A percentile compares a stretch with the other conserved stretches of the same genome.
phyloP scores from a whole-genome alignment of 2,113 vertebrate genomes.

The Onychostruthus taczanowskii region DNA sequence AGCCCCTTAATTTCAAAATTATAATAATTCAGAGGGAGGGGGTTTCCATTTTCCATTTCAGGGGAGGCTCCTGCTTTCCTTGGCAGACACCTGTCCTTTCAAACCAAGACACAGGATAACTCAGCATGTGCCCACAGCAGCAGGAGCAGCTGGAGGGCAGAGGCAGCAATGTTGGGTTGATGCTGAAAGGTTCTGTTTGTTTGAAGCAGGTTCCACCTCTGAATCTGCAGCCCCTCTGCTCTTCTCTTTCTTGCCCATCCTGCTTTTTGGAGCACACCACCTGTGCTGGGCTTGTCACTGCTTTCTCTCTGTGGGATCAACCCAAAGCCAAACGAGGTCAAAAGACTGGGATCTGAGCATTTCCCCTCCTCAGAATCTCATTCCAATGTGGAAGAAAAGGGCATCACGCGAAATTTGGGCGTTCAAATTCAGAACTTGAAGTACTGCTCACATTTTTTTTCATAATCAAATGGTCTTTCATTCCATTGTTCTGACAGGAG shows the following conservation, averaged over 20 bases:
- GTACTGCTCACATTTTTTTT: not conserved
- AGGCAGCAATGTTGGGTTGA: not conserved
- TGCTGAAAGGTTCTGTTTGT: not conserved
- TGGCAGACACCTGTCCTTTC: not conserved
- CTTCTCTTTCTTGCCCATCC: not conserved
- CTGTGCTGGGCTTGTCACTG: not conserved
- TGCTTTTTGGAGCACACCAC: not conserved
- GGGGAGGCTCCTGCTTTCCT: not conserved
- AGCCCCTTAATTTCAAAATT: not conserved
- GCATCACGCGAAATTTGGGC: fast-evolving
- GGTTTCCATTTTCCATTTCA: not conserved
- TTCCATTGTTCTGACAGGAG: not conserved
- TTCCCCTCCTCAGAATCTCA: fast-evolving
- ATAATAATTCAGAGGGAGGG: no score
- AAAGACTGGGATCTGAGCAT: not conserved
- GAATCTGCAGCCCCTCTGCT: not conserved
- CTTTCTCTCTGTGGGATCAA: not conserved
- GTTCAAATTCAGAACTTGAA: not conserved
- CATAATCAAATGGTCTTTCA: not conserved
- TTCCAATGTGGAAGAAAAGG: not conserved
- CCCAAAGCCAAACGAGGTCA: not conserved
- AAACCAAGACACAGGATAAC: not conserved
- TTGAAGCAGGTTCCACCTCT: not conserved
- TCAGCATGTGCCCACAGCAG: not conserved
- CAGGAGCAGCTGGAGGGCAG: not conserved